phyloP scores from a whole-genome alignment of 1,140 invertebrate genomes.

The Amphibalanus amphitrite region DNA sequence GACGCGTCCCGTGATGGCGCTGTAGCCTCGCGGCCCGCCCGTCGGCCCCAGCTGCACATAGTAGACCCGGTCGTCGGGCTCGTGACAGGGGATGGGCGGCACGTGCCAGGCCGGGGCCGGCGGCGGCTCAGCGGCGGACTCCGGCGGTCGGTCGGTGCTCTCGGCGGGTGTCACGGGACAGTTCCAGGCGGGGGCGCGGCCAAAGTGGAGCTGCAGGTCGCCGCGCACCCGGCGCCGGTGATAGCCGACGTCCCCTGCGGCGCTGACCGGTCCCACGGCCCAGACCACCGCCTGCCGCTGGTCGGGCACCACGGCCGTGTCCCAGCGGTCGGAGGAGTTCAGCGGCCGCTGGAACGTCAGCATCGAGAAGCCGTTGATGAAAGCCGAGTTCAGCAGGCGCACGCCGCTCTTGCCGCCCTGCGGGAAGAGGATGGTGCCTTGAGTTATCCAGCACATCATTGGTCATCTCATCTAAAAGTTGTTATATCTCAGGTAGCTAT shows the following conservation, averaged over 20 bases:
- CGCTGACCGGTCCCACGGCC: constrained; percentile 71
- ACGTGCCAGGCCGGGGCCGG: constrained; percentile 44
- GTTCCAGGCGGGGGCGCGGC: constrained; percentile 69
- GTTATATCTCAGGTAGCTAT: neutral
- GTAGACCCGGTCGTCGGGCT: constrained; percentile 73
- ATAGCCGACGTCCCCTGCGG: constrained; percentile 24
- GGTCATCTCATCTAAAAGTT: neutral
- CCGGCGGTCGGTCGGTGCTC: too few relatives aligned
- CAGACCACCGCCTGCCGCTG: constrained; percentile 62
- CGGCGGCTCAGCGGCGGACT: too few relatives aligned
- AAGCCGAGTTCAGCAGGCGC: constrained; percentile 58
- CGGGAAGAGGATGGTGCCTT: neutral
- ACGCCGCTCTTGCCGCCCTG: constrained; percentile 58
- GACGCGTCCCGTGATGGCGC: constrained; percentile 71
- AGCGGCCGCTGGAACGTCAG: constrained; percentile 72
- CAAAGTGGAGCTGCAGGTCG: constrained; percentile 63
- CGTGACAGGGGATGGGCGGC: constrained; percentile 67
- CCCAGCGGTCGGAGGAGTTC: constrained; percentile 44
- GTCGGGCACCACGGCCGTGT: constrained; percentile 52
- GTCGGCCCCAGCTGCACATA: constrained; percentile 82
- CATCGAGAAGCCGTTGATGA: constrained; percentile 79
- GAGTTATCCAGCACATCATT: too few relatives aligned
- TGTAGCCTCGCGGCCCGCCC: constrained; percentile 66
- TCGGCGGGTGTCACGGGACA: constrained; percentile 41
- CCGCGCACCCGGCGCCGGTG: constrained; percentile 24